phyloP scores from a whole-genome alignment of 30 jellyfish, hydroid and myxozoan species.

The Sanderia malayensis region DNA sequence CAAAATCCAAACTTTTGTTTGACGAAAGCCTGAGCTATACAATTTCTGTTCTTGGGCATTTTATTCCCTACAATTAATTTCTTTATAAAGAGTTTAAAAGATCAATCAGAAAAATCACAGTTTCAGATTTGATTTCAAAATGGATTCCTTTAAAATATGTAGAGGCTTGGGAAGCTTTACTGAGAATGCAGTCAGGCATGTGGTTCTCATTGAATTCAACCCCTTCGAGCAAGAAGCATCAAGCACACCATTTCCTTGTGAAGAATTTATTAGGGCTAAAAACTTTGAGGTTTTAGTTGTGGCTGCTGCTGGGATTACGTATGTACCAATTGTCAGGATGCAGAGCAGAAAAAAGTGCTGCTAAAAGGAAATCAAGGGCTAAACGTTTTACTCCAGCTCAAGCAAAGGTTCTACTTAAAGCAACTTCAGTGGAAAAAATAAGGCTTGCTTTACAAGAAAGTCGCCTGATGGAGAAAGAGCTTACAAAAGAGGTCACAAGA shows the following conservation, averaged over 20 bases:
- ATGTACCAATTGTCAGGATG: no score
- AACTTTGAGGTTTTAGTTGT: conserved; percentile 16
- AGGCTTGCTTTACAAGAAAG: conserved; percentile 14
- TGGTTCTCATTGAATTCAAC: conserved; percentile 4
- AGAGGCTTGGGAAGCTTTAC: not conserved
- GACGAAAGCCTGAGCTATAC: conserved; percentile 26
- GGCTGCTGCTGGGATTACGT: no score
- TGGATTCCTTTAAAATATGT: conserved; percentile 5
- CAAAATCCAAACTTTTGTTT: conserved; percentile 11
- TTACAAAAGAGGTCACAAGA: conserved; percentile 34
- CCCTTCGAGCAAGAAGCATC: conserved; percentile 17
- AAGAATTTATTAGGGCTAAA: conserved; percentile 31
- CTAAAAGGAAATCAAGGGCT: conserved; percentile 9
- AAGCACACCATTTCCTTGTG: conserved; percentile 18
- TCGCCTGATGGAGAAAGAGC: conserved; percentile 39
- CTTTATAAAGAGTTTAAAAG: not conserved
- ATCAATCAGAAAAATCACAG: conserved; percentile 19
- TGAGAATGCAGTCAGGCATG: conserved; percentile 19
- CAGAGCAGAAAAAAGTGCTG: no score
- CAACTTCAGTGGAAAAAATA: conserved; percentile 18
- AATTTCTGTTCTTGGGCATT: conserved; percentile 19
- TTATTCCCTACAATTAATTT: conserved; percentile 1
- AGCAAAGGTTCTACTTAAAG: conserved; percentile 15
- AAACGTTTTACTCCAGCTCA: not conserved
- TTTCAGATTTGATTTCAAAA: conserved; percentile 17